Evolutionary conservation across 2,888 invertebrate genomes (phyloP).

Genomic region (Chrysolina oricalcia): DNA sequence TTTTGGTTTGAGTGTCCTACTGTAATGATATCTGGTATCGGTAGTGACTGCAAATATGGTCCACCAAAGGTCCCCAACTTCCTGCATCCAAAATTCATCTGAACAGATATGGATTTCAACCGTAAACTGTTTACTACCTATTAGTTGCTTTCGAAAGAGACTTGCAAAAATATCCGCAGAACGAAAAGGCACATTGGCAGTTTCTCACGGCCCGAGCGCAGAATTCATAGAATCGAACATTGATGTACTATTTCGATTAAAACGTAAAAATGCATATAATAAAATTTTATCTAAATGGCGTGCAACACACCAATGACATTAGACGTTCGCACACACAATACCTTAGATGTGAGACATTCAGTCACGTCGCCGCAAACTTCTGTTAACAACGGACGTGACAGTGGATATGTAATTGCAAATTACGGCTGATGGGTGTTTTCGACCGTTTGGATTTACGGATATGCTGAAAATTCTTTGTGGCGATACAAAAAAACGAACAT

Average conservation of each 20-base stretch:
- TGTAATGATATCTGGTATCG: too few species aligned
- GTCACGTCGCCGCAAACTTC: slow-evolving; percentile 59
- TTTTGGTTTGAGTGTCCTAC: too few species aligned
- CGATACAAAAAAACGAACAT: neutral
- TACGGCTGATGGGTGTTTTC: slow-evolving; percentile 51
- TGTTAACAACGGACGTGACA: slow-evolving; percentile 64
- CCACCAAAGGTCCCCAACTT: too few species aligned
- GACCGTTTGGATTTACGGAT: slow-evolving; percentile 19
- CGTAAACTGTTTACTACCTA: too few species aligned
- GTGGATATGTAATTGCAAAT: slow-evolving; percentile 64
- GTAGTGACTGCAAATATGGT: too few species aligned
- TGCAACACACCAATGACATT: slow-evolving; percentile 56
- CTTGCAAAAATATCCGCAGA: neutral
- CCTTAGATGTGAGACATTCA: slow-evolving; percentile 56
- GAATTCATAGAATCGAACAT: slow-evolving; percentile 45
- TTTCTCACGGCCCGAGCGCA: slow-evolving; percentile 27
- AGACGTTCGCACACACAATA: slow-evolving; percentile 53
- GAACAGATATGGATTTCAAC: too few species aligned
- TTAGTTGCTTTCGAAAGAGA: too few species aligned
- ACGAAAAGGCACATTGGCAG: neutral
- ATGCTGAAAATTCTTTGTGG: slow-evolving; percentile 12
- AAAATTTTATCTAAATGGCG: slow-evolving; percentile 52
- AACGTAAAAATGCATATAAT: slow-evolving; percentile 49
- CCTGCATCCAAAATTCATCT: too few species aligned
- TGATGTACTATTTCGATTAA: slow-evolving; percentile 55